A percentile compares a stretch with the other conserved stretches of the same genome.
Conservation (phyloP, 2,888 invertebrate species). For the Globia sparganii region DNA sequence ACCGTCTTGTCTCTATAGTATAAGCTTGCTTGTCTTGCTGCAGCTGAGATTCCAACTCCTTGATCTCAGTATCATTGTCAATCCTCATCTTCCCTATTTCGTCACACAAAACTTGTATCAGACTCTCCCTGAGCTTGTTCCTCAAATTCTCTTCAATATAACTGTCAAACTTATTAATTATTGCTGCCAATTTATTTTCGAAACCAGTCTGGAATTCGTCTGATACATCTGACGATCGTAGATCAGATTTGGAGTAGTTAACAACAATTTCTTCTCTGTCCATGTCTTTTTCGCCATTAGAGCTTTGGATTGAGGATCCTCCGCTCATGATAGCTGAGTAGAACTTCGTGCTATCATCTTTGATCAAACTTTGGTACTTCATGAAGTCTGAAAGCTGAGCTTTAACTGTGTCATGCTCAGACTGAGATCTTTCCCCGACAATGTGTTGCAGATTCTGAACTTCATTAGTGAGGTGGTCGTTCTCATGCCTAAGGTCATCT, state of each 20-base stretch:
- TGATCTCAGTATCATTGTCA: slow-evolving; percentile 82
- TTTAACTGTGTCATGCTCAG: slow-evolving; percentile 84
- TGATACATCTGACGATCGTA: slow-evolving; percentile 80
- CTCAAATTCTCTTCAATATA: slow-evolving; percentile 84
- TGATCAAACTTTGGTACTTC: slow-evolving; percentile 85
- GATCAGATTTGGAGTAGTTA: slow-evolving; percentile 85
- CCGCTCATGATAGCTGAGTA: slow-evolving; percentile 86
- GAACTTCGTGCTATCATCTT: slow-evolving; percentile 86
- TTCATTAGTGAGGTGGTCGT: slow-evolving; percentile 91
- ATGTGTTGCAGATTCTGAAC: slow-evolving; percentile 88
- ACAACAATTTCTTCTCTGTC: slow-evolving; percentile 87
- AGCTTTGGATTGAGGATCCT: slow-evolving; percentile 82
- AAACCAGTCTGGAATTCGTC: slow-evolving; percentile 85
- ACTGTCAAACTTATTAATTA: slow-evolving; percentile 82
- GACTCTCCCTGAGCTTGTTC: slow-evolving; percentile 88
- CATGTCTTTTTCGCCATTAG: slow-evolving; percentile 88
- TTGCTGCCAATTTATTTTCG: slow-evolving; percentile 78
- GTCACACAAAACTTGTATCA: slow-evolving; percentile 89
- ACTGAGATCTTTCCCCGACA: slow-evolving; percentile 78
- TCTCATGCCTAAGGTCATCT: slow-evolving; percentile 91
- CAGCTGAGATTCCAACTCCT: slow-evolving; percentile 85
- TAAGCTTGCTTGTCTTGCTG: slow-evolving; percentile 90
- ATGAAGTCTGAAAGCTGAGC: slow-evolving; percentile 86
- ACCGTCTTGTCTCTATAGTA: slow-evolving; percentile 87
- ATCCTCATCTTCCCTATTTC: slow-evolving; percentile 88